Percentiles rank a stretch among this genome's conserved stretches.
These are phyloP conservation scores for Adelosebastes latens DNA, from an alignment of 2,797 vertebrate genomes.

Conservation along the genomic window DNA sequence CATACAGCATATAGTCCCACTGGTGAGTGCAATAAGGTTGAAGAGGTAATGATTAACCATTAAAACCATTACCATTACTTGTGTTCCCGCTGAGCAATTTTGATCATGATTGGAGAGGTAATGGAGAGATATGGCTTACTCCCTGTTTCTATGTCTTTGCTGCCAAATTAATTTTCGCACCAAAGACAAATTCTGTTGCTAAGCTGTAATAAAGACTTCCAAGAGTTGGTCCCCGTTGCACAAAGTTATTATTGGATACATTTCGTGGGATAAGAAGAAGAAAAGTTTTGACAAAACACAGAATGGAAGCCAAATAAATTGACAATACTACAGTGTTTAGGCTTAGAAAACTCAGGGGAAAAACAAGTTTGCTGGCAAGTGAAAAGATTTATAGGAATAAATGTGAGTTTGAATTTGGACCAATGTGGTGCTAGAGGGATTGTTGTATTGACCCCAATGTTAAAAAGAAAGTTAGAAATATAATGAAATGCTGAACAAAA, in stretches of 20 bases:
- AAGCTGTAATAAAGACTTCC: conserved; percentile 12
- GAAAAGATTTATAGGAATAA: neutral
- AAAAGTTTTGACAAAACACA: neutral
- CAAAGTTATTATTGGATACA: neutral
- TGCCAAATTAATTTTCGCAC: conserved; percentile 38
- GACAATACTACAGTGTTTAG: neutral
- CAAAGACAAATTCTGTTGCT: conserved; percentile 7
- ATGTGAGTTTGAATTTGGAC: neutral
- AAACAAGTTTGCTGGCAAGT: neutral
- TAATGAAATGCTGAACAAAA: neutral
- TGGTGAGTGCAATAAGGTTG: neutral
- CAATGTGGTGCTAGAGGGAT: no score
- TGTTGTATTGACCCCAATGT: no score
- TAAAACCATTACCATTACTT: neutral
- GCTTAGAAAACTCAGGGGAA: neutral
- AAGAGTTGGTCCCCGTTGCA: neutral
- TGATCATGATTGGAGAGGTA: conserved; percentile 19
- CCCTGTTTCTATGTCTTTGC: conserved; percentile 1
- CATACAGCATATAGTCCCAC: neutral
- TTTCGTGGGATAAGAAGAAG: neutral
- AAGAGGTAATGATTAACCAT: neutral
- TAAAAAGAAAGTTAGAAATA: neutral
- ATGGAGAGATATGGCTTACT: conserved; percentile 6
- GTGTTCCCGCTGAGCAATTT: neutral
- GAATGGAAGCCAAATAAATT: neutral